Percentiles rank a stretch among this genome's conserved stretches.
These are phyloP conservation scores for Choloepus didactylus DNA, from an alignment of 2,797 vertebrate genomes.

Conservation along the genomic window DNA sequence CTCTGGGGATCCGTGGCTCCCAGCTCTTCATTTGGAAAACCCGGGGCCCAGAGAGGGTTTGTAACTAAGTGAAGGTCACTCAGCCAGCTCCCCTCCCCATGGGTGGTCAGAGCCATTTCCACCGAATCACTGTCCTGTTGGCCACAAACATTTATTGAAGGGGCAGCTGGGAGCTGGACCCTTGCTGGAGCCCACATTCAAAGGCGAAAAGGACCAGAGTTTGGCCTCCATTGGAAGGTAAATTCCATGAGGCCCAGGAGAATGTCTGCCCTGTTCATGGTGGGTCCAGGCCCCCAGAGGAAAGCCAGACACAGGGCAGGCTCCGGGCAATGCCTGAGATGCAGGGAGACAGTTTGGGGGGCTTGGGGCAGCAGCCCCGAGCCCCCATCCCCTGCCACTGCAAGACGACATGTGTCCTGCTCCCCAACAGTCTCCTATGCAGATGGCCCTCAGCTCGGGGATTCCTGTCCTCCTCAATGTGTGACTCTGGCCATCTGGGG, in stretches of 20 bases:
- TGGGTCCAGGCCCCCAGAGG: accelerated
- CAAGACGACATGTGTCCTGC: not conserved
- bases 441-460: too few relatives aligned
- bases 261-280: not conserved
- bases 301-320: not conserved
- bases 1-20: not conserved
- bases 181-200: not conserved
- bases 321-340: not conserved
- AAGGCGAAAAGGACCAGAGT: not conserved
- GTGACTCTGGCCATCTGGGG: not conserved
- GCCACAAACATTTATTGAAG: not conserved
- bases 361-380: not conserved
- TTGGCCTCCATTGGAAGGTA: not conserved
- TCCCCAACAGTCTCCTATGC: too few relatives aligned
- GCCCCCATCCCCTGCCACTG: too few relatives aligned
- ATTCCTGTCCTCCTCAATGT: too few relatives aligned
- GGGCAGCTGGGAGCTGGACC: not conserved
- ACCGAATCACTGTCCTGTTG: not conserved
- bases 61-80: slow-evolving; percentile 54
- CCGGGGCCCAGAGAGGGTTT: not conserved
- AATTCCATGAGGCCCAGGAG: accelerated
- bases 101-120: not conserved
- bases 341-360: not conserved
- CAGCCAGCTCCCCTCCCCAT: not conserved
- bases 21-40: not conserved